Base-by-base conservation (phyloP, 2,113 vertebrate species). In the Zapornia atra region DNA sequence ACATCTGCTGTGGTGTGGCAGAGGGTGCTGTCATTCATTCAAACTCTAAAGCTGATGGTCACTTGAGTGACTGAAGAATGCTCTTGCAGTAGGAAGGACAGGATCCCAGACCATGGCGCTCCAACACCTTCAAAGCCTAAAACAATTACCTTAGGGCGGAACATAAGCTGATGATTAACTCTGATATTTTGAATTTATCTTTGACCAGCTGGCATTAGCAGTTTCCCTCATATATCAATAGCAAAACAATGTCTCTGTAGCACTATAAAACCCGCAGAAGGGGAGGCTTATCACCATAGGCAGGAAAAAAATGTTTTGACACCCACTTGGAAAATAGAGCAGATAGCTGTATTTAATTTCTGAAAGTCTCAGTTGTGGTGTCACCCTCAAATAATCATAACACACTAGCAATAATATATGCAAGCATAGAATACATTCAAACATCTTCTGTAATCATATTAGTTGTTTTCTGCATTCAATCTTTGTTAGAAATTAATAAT, bases 391-490 rank as follows among this genome's bases (percentile, higher is more conserved):
- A 79, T 65, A 84, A 48, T 7, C 4, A 4, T 73, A 70, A 66
- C 28, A 64, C 8, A 57, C 7, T 17, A 63, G 20, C 42, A 88
- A 42, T 66, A 33, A 86, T 7, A 36, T n/a, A 53, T 25, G 26
- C 15, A 63, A 86, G 19, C 0, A 0, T 69, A 28, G 88, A 88
- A 14, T 73, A 73, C 11, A 70, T 42, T 40, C 1, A 4, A 73
- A 53, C 6, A 2, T 46, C 53, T 85, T 57, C 28, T 57, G 17
- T 40, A 64, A 12, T 63, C 0, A 0, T 48, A 29, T 42, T 77
- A 29, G 15, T 42, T 77, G 44, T 28, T n/a, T 88, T 65, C 26
- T 86, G 36, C 68, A 42, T 59, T 83, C 56, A 3, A 34, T 80
- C 72, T n/a, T 2, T 65, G n/a, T 14, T 78, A 77, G 36, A 77